Evolutionary conservation across 2,888 invertebrate species (phyloP), one percentile per base, ranked within the genome.

Genomic region (Trissolcus japonicus): DNA sequence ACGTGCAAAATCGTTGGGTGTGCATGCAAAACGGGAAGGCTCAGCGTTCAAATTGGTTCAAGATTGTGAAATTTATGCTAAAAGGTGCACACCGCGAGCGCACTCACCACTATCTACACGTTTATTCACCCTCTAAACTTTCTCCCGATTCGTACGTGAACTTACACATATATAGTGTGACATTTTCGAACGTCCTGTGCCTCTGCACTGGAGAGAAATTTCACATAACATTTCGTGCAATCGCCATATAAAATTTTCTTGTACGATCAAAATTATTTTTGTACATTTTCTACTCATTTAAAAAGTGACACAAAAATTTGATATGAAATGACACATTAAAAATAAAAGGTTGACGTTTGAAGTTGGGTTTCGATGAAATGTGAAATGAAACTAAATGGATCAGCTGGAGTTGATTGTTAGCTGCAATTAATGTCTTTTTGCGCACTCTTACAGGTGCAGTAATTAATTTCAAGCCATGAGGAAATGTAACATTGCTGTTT

Each of bases 51-150:
- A 69, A 78, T 69, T 71, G 74, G 78, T 74, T 61, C 69, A 65
- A 65, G 74, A 78, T 78, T 69, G 71, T 71, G 78, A 75, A 78
- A 78, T 78, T 75, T 63, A 72, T 71, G 78, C 57, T 71, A 78
- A 75, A 78, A 75, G 71, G 55, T 51, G 25, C 65, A 63, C 53
- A 63, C 53, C 6, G n/a, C 43, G 57, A 41, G 61, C 40, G 41
- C 63, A 63, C 63, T 76, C 56, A 71, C 67, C 72, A 65, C 68
- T 73, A 74, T 78, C 74, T 71, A 66, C 35, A 35, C 71, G 75
- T 75, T 71, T 67, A 61, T 78, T 75, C 78, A 74, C 78, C 74
- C 78, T 71, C 74, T 66, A 71, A 74, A 78, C 78, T 78, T 78
- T 78, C 78, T 78, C 78, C 67, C 57, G 78, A 63, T 78, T 78